Conservation (phyloP, 1,140 invertebrate species). For the Aphaenogaster rudis region DNA sequence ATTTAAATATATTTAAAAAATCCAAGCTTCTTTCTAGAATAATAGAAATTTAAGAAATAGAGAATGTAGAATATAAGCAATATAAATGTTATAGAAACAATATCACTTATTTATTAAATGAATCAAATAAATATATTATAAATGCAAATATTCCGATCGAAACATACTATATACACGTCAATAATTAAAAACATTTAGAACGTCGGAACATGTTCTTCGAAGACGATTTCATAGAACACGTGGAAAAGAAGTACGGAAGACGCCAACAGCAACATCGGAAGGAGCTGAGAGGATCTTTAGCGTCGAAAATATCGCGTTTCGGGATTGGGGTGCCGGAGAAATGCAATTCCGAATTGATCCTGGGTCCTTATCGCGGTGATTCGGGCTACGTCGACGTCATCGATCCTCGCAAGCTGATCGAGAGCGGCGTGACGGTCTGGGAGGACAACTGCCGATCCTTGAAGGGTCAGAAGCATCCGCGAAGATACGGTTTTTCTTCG, state of each 20-base stretch:
- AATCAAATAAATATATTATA: background rate
- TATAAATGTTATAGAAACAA: background rate
- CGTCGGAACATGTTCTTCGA: background rate
- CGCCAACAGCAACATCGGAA: background rate
- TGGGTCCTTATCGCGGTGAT: slow-evolving; percentile 65
- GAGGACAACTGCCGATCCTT: slow-evolving; percentile 59
- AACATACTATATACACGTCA: background rate
- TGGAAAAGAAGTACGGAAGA: background rate
- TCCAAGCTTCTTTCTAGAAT: background rate
- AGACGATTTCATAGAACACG: background rate
- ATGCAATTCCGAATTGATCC: slow-evolving; percentile 83
- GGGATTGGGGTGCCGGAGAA: slow-evolving; percentile 86
- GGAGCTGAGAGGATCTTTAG: background rate
- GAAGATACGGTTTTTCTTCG: slow-evolving; percentile 84
- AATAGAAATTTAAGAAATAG: background rate
- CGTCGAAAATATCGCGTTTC: slow-evolving; percentile 83
- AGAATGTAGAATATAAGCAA: background rate
- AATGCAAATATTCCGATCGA: background rate
- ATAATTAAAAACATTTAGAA: background rate
- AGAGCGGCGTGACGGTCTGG: slow-evolving; percentile 82
- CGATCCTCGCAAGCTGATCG: slow-evolving; percentile 76
- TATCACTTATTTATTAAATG: background rate
- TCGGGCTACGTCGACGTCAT: background rate
- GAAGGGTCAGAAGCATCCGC: slow-evolving; percentile 77
- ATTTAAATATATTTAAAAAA: background rate